Evolutionary conservation across 2,888 invertebrate genomes (phyloP).

Genomic region (Lagria hirta): DNA sequence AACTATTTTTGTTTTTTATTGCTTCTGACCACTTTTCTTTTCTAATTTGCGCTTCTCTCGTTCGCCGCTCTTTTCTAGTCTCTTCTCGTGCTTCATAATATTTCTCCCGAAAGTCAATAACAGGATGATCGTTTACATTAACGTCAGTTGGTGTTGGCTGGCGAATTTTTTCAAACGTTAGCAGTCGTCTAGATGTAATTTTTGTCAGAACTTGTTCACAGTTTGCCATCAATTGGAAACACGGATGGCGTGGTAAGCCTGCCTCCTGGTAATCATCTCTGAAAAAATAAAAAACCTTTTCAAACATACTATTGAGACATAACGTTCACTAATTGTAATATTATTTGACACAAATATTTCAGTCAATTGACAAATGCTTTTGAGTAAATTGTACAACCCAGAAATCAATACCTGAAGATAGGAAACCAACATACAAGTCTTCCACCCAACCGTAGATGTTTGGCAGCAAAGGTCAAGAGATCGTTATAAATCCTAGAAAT

Average conservation of each 20-base stretch:
- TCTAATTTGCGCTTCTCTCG: constrained; percentile 50
- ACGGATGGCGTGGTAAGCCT: constrained; percentile 78
- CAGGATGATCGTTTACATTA: constrained; percentile 49
- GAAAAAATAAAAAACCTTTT: no score
- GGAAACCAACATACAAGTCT: constrained; percentile 96
- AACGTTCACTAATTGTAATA: no score
- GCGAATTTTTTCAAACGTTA: constrained; percentile 79
- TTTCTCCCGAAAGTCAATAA: constrained; percentile 63
- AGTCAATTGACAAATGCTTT: no score
- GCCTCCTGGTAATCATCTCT: constrained; percentile 73
- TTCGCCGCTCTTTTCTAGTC: constrained; percentile 63
- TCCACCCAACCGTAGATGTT: constrained; percentile 72
- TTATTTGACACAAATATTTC: no score
- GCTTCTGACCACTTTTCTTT: constrained; percentile 42
- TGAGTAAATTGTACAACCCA: background rate
- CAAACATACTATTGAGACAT: no score
- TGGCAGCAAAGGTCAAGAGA: constrained; percentile 79
- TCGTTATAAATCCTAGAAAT: constrained; percentile 82
- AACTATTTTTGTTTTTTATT: constrained; percentile 24
- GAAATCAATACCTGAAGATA: constrained; percentile 66
- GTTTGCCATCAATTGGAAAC: constrained; percentile 75
- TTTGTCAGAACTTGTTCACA: constrained; percentile 86
- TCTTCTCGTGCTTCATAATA: constrained; percentile 71
- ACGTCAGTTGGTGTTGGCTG: constrained; percentile 52
- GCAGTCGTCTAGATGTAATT: constrained; percentile 76